Evolutionary conservation across 2,113 vertebrate species (phyloP), one percentile per base, ranked within the genome.

Genomic region (Dipodomys ordii): DNA sequence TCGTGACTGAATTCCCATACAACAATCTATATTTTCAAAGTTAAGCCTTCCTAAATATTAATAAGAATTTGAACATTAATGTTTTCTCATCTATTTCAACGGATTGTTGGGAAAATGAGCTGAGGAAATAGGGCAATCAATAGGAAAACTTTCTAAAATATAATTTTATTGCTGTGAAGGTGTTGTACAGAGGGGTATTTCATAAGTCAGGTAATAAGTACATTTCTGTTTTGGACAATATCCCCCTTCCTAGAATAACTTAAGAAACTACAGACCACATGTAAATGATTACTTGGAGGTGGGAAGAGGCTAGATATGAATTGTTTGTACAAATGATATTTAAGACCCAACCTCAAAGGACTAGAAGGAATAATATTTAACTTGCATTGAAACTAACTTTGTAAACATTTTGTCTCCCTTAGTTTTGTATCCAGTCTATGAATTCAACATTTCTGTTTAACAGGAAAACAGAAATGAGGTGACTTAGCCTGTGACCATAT

Each of bases 31-130:
- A 60, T 60, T 64, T 22, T 83, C 71, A 32, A 44, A 83, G 28
- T 79, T 68, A 68, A 91, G 60, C 76, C 27, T 73, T 74, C 39
- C 67, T 79, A 79, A 93, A 67, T 88, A 25, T 84, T 76, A 72
- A 93, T 62, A 68, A 32, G 35, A 39, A 60, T 78, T 87, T 60
- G 76, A 76, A 57, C 85, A 57, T 10, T 39, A 78, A 57, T 64
- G 30, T 73, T 65, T 87, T 71, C 7, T 72, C 46, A 92, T 76
- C 19, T 74, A 82, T 64, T 92, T 92, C 18, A 64, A 6, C 49
- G 35, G 19, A 60, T 30, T 64, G 1, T 86, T 60, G 10, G 23
- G 39, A 82, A 87, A 82, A 74, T 76, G 80, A 88, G 44, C 53
- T 72, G 35, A 86, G 74, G 22, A 30, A 71, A 77, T 65, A 77